phyloP scores from a whole-genome alignment of 92 coral and sea anemone genomes.

The Nematostella vectensis region DNA sequence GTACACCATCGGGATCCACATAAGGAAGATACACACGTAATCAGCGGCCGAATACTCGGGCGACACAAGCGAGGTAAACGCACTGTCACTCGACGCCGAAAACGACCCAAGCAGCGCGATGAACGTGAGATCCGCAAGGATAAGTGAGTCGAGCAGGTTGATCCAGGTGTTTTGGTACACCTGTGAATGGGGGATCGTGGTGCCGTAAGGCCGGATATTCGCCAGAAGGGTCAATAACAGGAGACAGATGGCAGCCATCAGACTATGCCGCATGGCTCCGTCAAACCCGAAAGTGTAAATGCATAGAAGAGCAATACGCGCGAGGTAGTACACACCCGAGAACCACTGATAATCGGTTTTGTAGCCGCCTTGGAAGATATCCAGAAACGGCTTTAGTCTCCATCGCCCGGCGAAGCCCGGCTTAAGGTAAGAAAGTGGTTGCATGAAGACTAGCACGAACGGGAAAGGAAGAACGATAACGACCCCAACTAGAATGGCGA shows the following conservation, averaged over 20 bases:
- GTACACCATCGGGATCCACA: slow-evolving; percentile 44
- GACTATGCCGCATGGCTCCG: slow-evolving; percentile 10
- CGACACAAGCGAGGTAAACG: slow-evolving; percentile 2
- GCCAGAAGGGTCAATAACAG: slow-evolving; percentile 25
- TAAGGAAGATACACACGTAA: slow-evolving; percentile 12
- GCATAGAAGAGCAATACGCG: slow-evolving; percentile 24
- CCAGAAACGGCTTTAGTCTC: slow-evolving; percentile 23
- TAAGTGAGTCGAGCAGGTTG: slow-evolving; percentile 24
- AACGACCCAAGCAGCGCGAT: slow-evolving; percentile 40
- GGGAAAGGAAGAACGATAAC: slow-evolving; percentile 62
- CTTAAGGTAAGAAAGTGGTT: slow-evolving; percentile 15
- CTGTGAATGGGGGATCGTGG: not conserved
- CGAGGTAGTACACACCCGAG: slow-evolving; percentile 41
- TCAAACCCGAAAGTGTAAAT: slow-evolving; percentile 19
- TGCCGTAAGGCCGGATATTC: slow-evolving; percentile 38
- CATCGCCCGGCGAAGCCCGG: slow-evolving; percentile 26
- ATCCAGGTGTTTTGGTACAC: slow-evolving; percentile 11
- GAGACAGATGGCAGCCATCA: slow-evolving; percentile 20
- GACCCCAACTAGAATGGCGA: slow-evolving; percentile 40
- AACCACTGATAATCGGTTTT: slow-evolving; percentile 31
- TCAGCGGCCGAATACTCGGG: slow-evolving; percentile 24
- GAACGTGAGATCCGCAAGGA: slow-evolving; percentile 25
- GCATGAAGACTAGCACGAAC: slow-evolving; percentile 24
- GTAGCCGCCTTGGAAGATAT: slow-evolving; percentile 35
- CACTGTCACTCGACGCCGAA: slow-evolving; percentile 20